Evolutionary conservation across 2,797 vertebrate genomes (phyloP), one percentile per base, ranked within the genome.

Genomic region (Margarornis squamiger): DNA sequence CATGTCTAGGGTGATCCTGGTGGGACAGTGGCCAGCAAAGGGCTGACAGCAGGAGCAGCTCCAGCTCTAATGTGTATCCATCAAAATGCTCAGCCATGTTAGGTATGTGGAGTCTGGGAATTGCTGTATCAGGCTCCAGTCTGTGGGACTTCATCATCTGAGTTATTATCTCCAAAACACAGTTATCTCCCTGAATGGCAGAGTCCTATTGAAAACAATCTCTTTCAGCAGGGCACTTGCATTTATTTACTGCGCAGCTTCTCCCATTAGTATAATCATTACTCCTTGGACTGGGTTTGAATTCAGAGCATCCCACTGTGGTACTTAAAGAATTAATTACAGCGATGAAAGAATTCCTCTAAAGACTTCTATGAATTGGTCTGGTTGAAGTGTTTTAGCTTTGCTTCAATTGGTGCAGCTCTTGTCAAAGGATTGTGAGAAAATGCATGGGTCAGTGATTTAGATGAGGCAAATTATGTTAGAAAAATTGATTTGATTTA

Each of bases 261-360:
- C 93, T 92, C 81, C 93, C 93, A 96, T 97, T 97, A 96, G 95
- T 95, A 73, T 93, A 96, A 96, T 97, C 96, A 95, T 96, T 97
- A 94, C 93, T 95, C 91, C 83, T 93, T 72, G 94, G 95, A 84
- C 93, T 91, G 93, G 83, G 90, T 93, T 97, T 95, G 91, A 92
- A 96, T 96, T 96, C 86, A 89, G 93, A 96, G 94, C 75, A 92
- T 96, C 96, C 96, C 92, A 93, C 92, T 94, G 94, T 91, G 95
- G 95, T 86, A 95, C 93, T 94, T 96, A 95, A 92, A 93, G 95
- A 97, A 96, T 96, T 97, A 96, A 97, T 97, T 97, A 96, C 91
- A 90, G 76, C 17, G 23, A 93, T 95, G 95, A 96, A 95, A 91
- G 92, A 96, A 95, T 96, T 96, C 92, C 95, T 94, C 95, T 95